These are phyloP conservation scores for Chiroxiphia lanceolata DNA, from an alignment of 2,797 vertebrate species.

Conservation along the genomic window DNA sequence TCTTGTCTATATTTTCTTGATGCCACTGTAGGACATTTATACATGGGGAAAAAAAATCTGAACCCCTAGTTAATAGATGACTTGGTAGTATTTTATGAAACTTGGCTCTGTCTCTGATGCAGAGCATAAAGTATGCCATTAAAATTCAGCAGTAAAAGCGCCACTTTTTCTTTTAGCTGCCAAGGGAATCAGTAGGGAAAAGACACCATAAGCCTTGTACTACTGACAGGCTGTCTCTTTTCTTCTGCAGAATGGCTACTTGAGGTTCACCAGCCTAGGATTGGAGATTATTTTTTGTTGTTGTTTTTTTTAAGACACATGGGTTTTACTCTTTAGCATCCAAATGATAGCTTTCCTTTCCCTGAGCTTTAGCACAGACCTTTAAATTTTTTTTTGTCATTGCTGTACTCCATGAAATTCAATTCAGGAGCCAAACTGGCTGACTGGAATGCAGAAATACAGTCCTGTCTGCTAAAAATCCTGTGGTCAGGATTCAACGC, in stretches of 20 bases:
- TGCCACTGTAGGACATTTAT: not conserved
- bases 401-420: not conserved
- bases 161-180: not conserved
- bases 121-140: not conserved
- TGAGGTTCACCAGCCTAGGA: not conserved
- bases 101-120: not conserved
- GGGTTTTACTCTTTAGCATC: not conserved
- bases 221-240: not conserved
- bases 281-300: not conserved
- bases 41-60: not conserved
- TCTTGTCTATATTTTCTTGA: not conserved
- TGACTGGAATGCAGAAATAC: not conserved
- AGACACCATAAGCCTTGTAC: not conserved
- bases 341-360: not conserved
- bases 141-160: conserved; percentile 4
- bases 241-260: not conserved
- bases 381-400: not conserved
- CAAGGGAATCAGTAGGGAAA: not conserved
- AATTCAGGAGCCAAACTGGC: not conserved
- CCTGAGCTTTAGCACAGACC: not conserved
- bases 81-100: not conserved
- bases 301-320: not conserved
- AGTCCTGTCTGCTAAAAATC: not conserved
- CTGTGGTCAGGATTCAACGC: not conserved
- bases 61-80: not conserved